phyloP scores from a whole-genome alignment of 2,797 vertebrate genomes.

The Sebastes cheni region DNA sequence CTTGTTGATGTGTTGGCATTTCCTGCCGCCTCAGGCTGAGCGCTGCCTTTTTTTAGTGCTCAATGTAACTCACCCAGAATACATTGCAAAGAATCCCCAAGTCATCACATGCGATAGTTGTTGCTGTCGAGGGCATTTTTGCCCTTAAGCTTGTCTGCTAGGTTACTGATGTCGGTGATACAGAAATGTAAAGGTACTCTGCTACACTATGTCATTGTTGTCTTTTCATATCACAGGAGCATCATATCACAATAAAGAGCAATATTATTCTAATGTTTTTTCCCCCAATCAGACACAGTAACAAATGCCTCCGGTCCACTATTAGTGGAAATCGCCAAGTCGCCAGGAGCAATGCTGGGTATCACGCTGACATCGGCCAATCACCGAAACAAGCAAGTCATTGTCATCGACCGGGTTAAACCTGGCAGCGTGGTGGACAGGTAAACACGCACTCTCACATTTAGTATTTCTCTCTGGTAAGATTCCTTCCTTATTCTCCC shows the following conservation, averaged over 20 bases:
- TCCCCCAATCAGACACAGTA: conserved; percentile 83
- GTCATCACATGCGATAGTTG: background rate
- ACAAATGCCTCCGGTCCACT: conserved; percentile 92
- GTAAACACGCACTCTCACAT: conserved; percentile 67
- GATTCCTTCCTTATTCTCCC: background rate
- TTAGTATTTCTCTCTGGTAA: background rate
- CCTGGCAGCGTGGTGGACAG: conserved; percentile 96
- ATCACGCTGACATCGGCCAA: conserved; percentile 87
- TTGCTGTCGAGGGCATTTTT: background rate
- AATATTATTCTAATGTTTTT: background rate
- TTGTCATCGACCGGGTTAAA: conserved; percentile 94
- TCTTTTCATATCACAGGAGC: background rate
- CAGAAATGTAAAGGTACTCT: background rate
- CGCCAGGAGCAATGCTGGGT: conserved; percentile 89
- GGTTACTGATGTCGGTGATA: background rate
- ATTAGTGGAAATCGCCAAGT: conserved; percentile 93
- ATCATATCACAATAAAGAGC: background rate
- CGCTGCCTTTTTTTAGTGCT: background rate
- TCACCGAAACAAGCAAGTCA: conserved; percentile 92
- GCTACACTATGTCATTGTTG: background rate
- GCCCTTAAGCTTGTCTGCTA: background rate
- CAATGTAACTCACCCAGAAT: conserved; percentile 27
- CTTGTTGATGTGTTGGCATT: conserved; percentile 23
- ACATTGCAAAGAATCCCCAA: conserved; percentile 8
- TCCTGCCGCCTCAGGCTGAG: conserved; percentile 13